Percentiles rank a stretch among this genome's conserved stretches.
Conservation (phyloP, 2,113 vertebrate species). For the Alligator sinensis region DNA sequence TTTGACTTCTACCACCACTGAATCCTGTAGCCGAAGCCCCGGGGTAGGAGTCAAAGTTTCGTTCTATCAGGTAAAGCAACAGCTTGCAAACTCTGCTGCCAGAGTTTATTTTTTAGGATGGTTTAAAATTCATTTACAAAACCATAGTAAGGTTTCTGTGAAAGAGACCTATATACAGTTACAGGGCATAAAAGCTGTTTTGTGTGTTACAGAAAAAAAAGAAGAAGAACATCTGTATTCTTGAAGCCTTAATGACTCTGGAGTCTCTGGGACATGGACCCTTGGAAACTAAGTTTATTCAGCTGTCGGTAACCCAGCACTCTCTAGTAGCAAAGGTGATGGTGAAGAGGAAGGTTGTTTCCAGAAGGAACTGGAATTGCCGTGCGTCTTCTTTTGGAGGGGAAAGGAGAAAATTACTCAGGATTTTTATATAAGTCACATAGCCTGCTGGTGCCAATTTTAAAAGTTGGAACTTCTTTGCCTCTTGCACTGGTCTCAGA, state of each 20-base stretch:
- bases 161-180: constrained; percentile 62
- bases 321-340: constrained; percentile 54
- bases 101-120: constrained; percentile 27
- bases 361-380: constrained; percentile 74
- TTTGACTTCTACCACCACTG: constrained; percentile 63
- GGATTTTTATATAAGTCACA: constrained; percentile 18
- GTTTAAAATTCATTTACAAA: constrained; percentile 69
- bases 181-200: constrained; percentile 59
- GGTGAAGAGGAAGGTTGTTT: constrained; percentile 64
- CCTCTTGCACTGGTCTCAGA: constrained; percentile 75
- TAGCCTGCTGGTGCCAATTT: constrained; percentile 79
- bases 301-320: constrained; percentile 64
- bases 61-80: constrained; percentile 58
- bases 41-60: constrained; percentile 56
- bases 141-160: constrained; percentile 63
- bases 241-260: constrained; percentile 61
- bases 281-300: constrained; percentile 73
- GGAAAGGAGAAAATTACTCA: constrained; percentile 59
- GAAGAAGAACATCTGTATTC: not conserved
- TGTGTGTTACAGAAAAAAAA: constrained; percentile 47
- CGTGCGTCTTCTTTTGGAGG: constrained; percentile 60
- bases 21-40: constrained; percentile 61
- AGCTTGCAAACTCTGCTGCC: constrained; percentile 62
- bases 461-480: constrained; percentile 51
- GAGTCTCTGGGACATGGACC: constrained; percentile 81